Base-by-base conservation (phyloP, 2,888 invertebrate genomes). In the Hypercompe scribonia region DNA sequence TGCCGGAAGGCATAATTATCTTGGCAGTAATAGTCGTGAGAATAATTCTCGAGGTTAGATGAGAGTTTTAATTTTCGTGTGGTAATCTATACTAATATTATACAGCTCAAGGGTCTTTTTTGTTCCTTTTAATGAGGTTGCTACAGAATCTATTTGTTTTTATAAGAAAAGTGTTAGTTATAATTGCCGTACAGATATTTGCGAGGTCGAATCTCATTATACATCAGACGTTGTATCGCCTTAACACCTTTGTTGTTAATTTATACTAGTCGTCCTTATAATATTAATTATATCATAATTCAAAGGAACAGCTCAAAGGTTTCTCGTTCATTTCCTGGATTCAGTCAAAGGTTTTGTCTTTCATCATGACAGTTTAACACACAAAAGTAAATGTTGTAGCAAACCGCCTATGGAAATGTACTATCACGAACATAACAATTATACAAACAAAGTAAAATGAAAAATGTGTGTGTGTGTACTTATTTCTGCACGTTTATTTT, bases 1-100 rank as follows among this genome's bases (percentile, higher is more conserved):
- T 80, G 82, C 79, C 79, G 81, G 76, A 79, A 79, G 78, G 71
- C 71, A 73, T 76, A 74, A 75, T 81, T 74, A 76, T 78, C 36
- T 46, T 46, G 36, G 28, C 46, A 61, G 69, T 70, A 61, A 75
- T 69, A 64, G 50, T 66, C 72, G 72, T 75, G 72, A 75, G 75
- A 75, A 72, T 58, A 61, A 65, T 24, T 72, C 15, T 65, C 65
- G 70, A 76, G 73, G 70, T 65, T 73, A 65, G 65, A 70, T 69
- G 68, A 68, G 72, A 73, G 42, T 68, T 67, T 70, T 69, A 61
- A 39, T 61, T 61, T 58, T 39, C 73, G 68, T 42, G 65, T 65
- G 46, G 28, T 71, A 54, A 68, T 65, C 58, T 31, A 61, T 31
- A 61, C 31, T 61, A 24, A 54, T 39, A 18, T 21, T n/a, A 65